Base-by-base conservation (phyloP, 2,797 vertebrate genomes). In the Bufotes viridis region DNA sequence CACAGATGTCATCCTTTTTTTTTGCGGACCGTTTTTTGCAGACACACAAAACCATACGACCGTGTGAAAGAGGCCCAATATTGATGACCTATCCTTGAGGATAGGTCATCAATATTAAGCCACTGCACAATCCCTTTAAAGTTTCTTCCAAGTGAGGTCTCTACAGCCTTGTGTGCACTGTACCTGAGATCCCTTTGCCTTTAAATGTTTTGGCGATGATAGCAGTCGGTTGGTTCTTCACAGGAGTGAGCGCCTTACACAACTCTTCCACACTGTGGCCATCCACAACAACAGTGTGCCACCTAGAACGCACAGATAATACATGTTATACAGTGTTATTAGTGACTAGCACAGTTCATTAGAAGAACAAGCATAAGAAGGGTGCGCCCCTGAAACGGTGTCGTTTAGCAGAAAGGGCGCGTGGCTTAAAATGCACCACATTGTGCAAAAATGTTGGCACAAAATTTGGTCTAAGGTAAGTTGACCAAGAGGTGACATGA, bases 221-320 rank as follows among this genome's bases (percentile, higher is more conserved):
- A 90, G 96, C 97, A 0, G 96, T 98, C 14, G 98, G 98, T 86
- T 98, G 97, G 92, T 98, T 96, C 86, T 96, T 96, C 60, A 96
- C 95, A 91, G 97, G 96, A 90, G 96, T 96, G n/a, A 99, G 96
- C 90, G 97, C 98, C 92, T 99, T 99, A 94, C 97, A 99, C 83
- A 99, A 95, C 91, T 99, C 98, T 83, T 99, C 98, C 92, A 99
- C 96, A 0, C 97, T 98, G 95, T 99, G 98, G 26, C 98, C 98
- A 10, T 99, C 98, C 72, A 98, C 97, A 0, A 98, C 95, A 89
- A 98, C 95, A 67, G 96, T 93, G 15, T 98, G 96, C 98, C 98
- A 99, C 42, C 98, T 99, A 81, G 67, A 90, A 93, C 57, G 89
- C 87, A 93, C 91, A 92, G 22, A 20, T 20, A 10, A 86, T 75